A percentile compares a stretch with the other conserved stretches of the same genome.
Conservation (phyloP, 2,888 invertebrate genomes). For the Chrysodeixis includens region DNA sequence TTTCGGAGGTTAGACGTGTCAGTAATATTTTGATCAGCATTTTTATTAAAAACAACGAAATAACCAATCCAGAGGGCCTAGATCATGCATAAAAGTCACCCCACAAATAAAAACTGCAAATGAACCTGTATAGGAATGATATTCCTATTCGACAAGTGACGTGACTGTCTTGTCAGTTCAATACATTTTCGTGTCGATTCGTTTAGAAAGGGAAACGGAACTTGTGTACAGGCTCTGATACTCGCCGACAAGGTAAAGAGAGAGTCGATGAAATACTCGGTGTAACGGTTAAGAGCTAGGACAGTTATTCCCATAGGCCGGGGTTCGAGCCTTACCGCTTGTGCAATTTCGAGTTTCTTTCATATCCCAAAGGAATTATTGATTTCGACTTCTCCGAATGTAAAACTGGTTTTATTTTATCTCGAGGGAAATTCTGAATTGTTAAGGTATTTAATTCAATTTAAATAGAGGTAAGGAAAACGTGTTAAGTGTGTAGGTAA, state of each 20-base stretch:
- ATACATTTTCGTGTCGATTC: too few relatives aligned
- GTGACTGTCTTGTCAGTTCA: too few relatives aligned
- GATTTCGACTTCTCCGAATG: neutral
- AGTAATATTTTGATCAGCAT: too few relatives aligned
- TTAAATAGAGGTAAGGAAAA: neutral
- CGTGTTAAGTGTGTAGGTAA: neutral
- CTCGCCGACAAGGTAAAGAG: neutral
- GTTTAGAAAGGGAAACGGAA: too few relatives aligned
- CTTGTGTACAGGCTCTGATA: neutral
- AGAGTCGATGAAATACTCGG: conserved; percentile 1
- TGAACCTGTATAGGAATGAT: too few relatives aligned
- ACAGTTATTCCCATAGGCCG: neutral
- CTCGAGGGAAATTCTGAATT: neutral
- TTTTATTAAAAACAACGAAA: too few relatives aligned
- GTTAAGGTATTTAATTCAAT: neutral
- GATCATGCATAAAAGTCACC: too few relatives aligned
- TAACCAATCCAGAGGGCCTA: too few relatives aligned
- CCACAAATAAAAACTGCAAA: too few relatives aligned
- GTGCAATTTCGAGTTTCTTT: neutral
- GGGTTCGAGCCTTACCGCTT: neutral
- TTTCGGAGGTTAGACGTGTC: too few relatives aligned
- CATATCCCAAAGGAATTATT: neutral
- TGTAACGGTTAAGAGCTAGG: conserved; percentile 2
- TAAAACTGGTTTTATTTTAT: neutral
- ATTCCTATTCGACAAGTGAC: too few relatives aligned